phyloP scores from a whole-genome alignment of 2,113 vertebrate species.

The Athene cunicularia region DNA sequence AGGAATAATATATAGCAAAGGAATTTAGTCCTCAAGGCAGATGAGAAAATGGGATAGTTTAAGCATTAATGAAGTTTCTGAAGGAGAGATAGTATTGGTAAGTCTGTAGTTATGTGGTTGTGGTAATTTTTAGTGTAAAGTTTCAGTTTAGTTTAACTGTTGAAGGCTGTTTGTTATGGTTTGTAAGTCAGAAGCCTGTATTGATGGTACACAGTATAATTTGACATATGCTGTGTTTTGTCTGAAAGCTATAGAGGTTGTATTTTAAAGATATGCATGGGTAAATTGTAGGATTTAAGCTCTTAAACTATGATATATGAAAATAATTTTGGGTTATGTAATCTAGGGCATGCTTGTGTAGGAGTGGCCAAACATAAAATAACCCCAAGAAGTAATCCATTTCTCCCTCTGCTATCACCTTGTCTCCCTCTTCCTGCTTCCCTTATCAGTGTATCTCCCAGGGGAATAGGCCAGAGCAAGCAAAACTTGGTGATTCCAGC shows the following conservation, averaged over 20 bases:
- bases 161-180: not conserved
- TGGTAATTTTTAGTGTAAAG: not conserved
- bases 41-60: not conserved
- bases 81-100: not conserved
- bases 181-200: not conserved
- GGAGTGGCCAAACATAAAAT: not conserved
- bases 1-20: not conserved
- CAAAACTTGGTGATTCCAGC: not conserved
- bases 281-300: not conserved
- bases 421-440: not conserved
- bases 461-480: not conserved
- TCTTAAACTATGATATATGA: not conserved
- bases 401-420: not conserved
- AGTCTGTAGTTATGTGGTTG: not conserved
- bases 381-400: not conserved
- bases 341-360: not conserved
- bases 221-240: not conserved
- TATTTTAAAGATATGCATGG: not conserved
- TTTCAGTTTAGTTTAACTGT: not conserved
- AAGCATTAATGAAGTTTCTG: not conserved
- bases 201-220: not conserved
- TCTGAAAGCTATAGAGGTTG: not conserved
- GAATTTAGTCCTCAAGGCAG: not conserved
- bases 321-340: not conserved
- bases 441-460: not conserved